phyloP scores from a whole-genome alignment of 2,113 vertebrate species.

The Boulengeromyrus knoepffleri region DNA sequence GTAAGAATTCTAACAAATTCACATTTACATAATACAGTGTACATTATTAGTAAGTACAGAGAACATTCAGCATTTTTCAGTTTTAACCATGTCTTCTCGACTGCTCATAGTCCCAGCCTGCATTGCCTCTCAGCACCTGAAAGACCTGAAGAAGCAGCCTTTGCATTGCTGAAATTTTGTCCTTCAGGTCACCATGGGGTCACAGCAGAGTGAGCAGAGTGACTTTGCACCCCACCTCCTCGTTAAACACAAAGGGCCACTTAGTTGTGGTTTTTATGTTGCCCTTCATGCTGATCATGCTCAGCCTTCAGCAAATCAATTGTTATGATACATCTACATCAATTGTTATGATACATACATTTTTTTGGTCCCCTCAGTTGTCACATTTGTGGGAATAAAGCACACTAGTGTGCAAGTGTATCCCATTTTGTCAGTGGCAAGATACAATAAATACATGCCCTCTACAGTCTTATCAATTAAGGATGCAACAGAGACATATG shows the following conservation, averaged over 20 bases:
- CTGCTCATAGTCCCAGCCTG: not conserved
- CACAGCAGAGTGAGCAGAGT: not conserved
- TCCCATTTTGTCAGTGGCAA: not conserved
- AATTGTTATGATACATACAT: not conserved
- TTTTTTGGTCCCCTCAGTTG: not conserved
- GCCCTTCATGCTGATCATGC: not conserved
- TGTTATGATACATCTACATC: not conserved
- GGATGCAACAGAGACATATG: not conserved
- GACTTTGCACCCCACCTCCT: not conserved
- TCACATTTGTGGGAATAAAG: not conserved
- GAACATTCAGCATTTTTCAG: slow-evolving; percentile 48
- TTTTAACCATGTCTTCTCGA: slow-evolving; percentile 40
- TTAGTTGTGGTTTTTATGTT: not conserved
- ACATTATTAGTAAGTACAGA: slow-evolving; percentile 50
- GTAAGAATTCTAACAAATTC: slow-evolving; percentile 50
- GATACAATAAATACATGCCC: not conserved
- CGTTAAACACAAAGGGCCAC: not conserved
- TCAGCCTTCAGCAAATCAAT: not conserved
- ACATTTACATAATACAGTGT: slow-evolving; percentile 56
- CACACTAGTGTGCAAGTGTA: not conserved
- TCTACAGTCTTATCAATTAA: not conserved
- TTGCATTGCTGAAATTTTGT: not conserved
- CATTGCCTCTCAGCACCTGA: not conserved
- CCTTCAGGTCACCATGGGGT: not conserved
- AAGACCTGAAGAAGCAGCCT: not conserved